Conservation (phyloP, 2,113 vertebrate species). For the Neolamprologus variostigma region DNA sequence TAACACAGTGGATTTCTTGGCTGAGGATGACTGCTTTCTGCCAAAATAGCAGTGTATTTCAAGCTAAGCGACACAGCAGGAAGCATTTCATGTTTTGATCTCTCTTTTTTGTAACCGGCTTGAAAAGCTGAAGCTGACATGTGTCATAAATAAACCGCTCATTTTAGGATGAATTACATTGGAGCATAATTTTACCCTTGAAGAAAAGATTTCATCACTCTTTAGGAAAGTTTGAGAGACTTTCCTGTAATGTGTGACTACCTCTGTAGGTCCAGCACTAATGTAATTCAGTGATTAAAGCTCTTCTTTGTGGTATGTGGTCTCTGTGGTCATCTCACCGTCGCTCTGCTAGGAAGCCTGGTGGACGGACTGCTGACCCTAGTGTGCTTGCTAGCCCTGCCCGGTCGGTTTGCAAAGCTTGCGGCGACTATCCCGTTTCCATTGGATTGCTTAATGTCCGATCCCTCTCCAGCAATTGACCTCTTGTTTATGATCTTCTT, state of each 20-base stretch:
- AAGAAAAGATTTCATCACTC: not conserved
- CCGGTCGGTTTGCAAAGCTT: too few species aligned
- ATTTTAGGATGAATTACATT: not conserved
- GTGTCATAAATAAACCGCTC: not conserved
- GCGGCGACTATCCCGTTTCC: too few species aligned
- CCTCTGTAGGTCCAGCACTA: not conserved
- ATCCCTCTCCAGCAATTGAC: too few species aligned
- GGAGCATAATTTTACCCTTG: not conserved
- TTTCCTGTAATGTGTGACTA: not conserved
- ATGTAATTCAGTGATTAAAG: not conserved
- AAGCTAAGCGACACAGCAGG: conserved; percentile 2
- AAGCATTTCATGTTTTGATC: conserved; percentile 15
- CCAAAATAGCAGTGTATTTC: conserved; percentile 24
- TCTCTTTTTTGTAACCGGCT: not conserved
- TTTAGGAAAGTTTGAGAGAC: not conserved
- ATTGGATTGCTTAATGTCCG: too few species aligned
- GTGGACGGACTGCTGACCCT: too few species aligned
- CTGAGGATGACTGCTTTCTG: not conserved
- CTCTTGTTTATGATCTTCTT: too few species aligned
- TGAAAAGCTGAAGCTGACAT: not conserved
- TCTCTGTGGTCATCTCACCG: too few species aligned
- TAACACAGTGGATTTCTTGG: conserved; percentile 27
- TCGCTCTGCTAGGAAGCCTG: too few species aligned
- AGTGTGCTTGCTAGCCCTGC: too few species aligned
- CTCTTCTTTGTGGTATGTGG: not conserved